Base-by-base conservation (phyloP, 2,113 vertebrate genomes). In the Athene noctua region DNA sequence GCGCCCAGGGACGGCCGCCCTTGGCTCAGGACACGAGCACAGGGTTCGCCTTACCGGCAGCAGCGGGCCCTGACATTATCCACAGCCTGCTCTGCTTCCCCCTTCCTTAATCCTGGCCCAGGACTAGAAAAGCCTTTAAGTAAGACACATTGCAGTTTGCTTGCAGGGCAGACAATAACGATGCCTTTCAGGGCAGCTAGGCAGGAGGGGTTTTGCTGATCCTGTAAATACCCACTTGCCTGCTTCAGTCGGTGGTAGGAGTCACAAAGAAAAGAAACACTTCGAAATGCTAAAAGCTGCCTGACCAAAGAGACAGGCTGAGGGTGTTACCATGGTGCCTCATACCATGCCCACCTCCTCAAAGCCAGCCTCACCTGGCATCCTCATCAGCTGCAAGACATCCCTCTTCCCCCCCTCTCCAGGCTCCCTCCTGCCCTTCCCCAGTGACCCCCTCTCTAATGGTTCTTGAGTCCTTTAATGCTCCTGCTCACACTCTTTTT, bases 211-310 rank as follows among this genome's bases (percentile, higher is more conserved):
- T 66, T 91, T 13, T 92, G 92, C 86, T 77, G 92, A 71, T 80
- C 51, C 81, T 5, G 8, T 87, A 78, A 94, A 96, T 80, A 87
- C 51, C 79, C 3, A 5, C 47, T 77, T 12, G 42, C 57, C 94
- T 81, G 34, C 86, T 94, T 73, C 15, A 90, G 65, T 65, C 90
- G 44, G 54, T 15, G 58, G 86, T 66, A 66, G 94, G 90, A 95
- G 88, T 92, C 90, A 89, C 86, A 94, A 95, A 94, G 80, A 52
- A 57, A 59, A 79, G 46, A 47, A 92, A 54, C 0, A 10, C 94
- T 97, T 96, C 96, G 96, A 97, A 96, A 94, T 96, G 96, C 92
- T 90, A 92, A 96, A 87, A 90, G 79, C 72, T 85, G 77, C 95
- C 95, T 70, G 93, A 40, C 57, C 51, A 8, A 87, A 88, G 92